Conservation (phyloP, 2,888 invertebrate species). For the Drosophila paranaensis region DNA sequence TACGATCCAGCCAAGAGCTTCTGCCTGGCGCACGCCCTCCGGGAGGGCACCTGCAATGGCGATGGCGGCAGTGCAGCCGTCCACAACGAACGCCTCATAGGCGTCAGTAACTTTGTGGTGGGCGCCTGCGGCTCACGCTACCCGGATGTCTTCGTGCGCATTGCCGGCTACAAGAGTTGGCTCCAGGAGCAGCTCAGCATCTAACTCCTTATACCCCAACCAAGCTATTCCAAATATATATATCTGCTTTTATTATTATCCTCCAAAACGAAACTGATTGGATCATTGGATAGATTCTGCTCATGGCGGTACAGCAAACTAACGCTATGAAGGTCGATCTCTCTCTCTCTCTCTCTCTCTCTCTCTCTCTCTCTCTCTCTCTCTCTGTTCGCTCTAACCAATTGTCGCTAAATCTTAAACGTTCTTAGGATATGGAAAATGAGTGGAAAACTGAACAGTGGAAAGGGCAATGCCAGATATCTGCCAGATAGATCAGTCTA, state of each 20-base stretch:
- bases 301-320: background rate
- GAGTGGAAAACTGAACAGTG: background rate
- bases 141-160: slow-evolving; percentile 75
- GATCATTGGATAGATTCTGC: background rate
- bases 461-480: background rate
- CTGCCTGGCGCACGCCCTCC: slow-evolving; percentile 73
- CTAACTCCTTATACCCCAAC: slow-evolving; percentile 13
- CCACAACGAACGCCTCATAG: slow-evolving; percentile 71
- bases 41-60: slow-evolving; percentile 81
- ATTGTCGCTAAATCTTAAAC: too few relatives aligned
- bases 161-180: slow-evolving; percentile 63
- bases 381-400: too few relatives aligned
- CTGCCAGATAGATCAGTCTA: background rate
- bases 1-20: slow-evolving; percentile 57
- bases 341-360: too few relatives aligned
- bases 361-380: too few relatives aligned
- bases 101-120: slow-evolving; percentile 73
- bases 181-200: slow-evolving; percentile 52
- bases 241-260: background rate
- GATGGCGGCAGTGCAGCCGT: slow-evolving; percentile 82
- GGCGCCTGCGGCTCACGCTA: slow-evolving; percentile 81
- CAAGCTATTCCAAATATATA: slow-evolving; percentile 4
- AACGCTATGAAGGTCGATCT: too few relatives aligned
- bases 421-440: background rate
- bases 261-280: background rate